Evolutionary conservation across 2,888 invertebrate genomes (phyloP), one percentile per base, ranked within the genome.

Genomic region (Perizoma affinitatum): DNA sequence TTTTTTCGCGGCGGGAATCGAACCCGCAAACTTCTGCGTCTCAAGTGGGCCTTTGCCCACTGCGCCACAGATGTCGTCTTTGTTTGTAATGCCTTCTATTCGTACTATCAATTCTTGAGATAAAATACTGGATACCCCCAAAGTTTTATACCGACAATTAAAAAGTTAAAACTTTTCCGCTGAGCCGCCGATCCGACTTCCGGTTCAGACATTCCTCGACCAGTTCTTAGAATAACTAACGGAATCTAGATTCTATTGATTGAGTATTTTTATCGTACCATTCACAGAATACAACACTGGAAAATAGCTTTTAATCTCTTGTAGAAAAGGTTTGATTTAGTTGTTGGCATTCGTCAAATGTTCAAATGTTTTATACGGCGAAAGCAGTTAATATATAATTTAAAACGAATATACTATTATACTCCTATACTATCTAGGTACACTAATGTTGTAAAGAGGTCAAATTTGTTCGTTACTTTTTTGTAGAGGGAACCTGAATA

Each of bases 191-290:
- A 62, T 41, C 34, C 46, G 49, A 55, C 65, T 80, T 80, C 79
- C 80, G 76, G 74, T 63, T 70, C 61, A 61, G 65, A 69, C 67
- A 75, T 75, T 73, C 72, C 72, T 40, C 65, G 70, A 75, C 79
- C 63, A 54, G 79, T 79, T 74, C 75, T 60, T 64, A 70, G 71
- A 67, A 75, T 55, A 63, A 72, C 76, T 80, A 79, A 79, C 79
- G 79, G 79, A 68, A 64, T 68, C 75, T 79, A 80, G 79, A 73
- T 71, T 71, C 65, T 72, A 74, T 76, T 66, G 66, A 75, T 73
- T 72, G 69, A 67, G 61, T 2, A 67, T 71, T 66, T n/a, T 68
- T 61, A 63, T 67, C 58, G 36, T 47, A 62, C 70, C 71, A 72
- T 69, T 69, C 73, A 71, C 73, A 66, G 58, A 5, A 38, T 33